These are phyloP conservation scores for Desmodus rotundus DNA, from an alignment of 2,113 vertebrate genomes.

Conservation along the genomic window DNA sequence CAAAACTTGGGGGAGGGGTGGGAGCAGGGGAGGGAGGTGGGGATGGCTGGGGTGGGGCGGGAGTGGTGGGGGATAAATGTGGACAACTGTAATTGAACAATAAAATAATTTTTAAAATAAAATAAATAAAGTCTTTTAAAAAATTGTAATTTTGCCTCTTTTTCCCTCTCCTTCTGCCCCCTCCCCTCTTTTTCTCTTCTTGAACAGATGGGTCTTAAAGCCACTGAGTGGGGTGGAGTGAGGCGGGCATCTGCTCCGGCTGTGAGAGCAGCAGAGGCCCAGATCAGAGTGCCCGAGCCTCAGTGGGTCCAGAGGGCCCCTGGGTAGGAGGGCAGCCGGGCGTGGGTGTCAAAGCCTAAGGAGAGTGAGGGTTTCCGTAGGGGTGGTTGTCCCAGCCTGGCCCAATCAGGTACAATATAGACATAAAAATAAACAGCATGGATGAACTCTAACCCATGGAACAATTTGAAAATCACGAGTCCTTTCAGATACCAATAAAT, in stretches of 20 bases:
- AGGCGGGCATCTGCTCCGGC: not conserved
- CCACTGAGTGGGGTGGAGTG: not conserved
- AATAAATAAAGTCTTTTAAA: too few relatives aligned
- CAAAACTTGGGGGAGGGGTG: too few relatives aligned
- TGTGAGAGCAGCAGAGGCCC: not conserved
- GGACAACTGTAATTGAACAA: too few relatives aligned
- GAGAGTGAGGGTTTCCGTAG: not conserved
- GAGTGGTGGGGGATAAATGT: too few relatives aligned
- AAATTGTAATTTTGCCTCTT: not conserved
- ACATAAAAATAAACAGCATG: not conserved
- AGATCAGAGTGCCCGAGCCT: too few relatives aligned
- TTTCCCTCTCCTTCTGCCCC: not conserved
- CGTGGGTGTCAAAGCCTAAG: not conserved
- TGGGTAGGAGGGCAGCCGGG: not conserved
- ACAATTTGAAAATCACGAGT: not conserved
- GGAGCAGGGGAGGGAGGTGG: too few relatives aligned
- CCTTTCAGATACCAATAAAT: not conserved
- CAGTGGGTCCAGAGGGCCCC: not conserved
- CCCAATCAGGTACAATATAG: not conserved
- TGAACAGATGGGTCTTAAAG: not conserved
- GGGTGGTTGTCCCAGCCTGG: too few relatives aligned
- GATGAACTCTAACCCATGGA: not conserved
- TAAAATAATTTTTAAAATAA: too few relatives aligned
- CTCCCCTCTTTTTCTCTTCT: accelerated
- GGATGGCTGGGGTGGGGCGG: too few relatives aligned